These are phyloP conservation scores for Thera britannica DNA, from an alignment of 2,888 invertebrate species.

Conservation along the genomic window DNA sequence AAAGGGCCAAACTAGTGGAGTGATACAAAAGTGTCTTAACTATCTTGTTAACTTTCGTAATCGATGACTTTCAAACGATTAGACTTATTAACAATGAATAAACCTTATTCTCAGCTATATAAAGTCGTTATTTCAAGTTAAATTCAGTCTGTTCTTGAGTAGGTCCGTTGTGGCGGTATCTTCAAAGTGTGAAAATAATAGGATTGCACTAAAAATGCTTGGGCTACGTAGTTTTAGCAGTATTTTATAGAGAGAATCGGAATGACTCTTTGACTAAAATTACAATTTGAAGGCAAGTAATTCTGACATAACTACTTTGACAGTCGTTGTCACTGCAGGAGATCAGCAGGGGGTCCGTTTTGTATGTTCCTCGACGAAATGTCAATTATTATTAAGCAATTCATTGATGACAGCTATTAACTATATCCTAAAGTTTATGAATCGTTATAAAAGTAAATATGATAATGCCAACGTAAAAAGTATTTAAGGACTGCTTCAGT, in stretches of 20 bases:
- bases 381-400: constrained; percentile 32
- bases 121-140: constrained; percentile 32
- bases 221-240: constrained; percentile 35
- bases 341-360: constrained; percentile 28
- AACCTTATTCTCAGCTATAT: constrained; percentile 31
- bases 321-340: constrained; percentile 32
- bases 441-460: constrained; percentile 8
- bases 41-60: constrained; percentile 55
- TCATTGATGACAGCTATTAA: constrained; percentile 36
- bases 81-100: constrained; percentile 20
- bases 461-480: background rate
- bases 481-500: background rate
- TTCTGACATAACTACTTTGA: constrained; percentile 25
- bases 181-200: constrained; percentile 39
- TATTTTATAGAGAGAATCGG: constrained; percentile 22
- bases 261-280: constrained; percentile 18
- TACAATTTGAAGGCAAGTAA: constrained; percentile 13
- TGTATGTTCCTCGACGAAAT: constrained; percentile 29
- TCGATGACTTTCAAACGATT: constrained; percentile 48
- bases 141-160: constrained; percentile 19
- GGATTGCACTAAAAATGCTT: constrained; percentile 33
- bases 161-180: constrained; percentile 31
- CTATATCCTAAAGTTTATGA: constrained; percentile 29
- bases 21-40: constrained; percentile 51
- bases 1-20: constrained; percentile 39